Conservation (phyloP, 2,888 invertebrate species). For the Hydriomena furcata region DNA sequence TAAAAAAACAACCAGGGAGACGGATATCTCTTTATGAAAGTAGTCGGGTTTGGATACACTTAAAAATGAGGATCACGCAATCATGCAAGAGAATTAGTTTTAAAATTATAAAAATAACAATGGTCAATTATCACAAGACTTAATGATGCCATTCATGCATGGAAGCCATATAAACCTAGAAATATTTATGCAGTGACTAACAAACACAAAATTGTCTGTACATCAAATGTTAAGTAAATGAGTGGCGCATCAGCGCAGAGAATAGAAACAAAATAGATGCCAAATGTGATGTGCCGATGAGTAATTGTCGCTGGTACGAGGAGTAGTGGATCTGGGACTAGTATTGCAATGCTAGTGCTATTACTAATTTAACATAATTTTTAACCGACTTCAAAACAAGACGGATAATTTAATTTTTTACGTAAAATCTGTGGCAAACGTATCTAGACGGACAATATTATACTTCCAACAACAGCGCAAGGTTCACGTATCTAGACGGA, state of each 20-base stretch:
- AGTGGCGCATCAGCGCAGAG: constrained; percentile 52
- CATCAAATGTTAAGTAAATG: constrained; percentile 25
- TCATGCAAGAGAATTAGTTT: not conserved
- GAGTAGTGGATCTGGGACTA: not conserved
- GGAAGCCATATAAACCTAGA: constrained; percentile 47
- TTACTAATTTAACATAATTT: too few relatives aligned
- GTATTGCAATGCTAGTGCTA: not conserved
- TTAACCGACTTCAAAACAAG: too few relatives aligned
- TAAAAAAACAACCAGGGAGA: too few relatives aligned
- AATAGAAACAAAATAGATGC: constrained; percentile 61
- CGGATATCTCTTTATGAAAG: too few relatives aligned
- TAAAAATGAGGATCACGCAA: too few relatives aligned
- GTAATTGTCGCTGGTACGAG: constrained; percentile 47
- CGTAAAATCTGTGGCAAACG: too few relatives aligned
- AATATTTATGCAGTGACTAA: constrained; percentile 50
- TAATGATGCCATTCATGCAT: constrained; percentile 27
- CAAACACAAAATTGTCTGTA: constrained; percentile 38
- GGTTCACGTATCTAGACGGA: too few relatives aligned
- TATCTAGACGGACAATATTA: too few relatives aligned
- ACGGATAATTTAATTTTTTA: too few relatives aligned
- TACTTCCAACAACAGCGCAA: too few relatives aligned
- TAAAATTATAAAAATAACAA: constrained; percentile 10
- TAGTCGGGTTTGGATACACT: too few relatives aligned
- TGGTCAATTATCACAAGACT: constrained; percentile 12
- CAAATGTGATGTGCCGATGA: constrained; percentile 52